Conservation (phyloP, 1,140 invertebrate species). For the Euwallacea fornicatus region DNA sequence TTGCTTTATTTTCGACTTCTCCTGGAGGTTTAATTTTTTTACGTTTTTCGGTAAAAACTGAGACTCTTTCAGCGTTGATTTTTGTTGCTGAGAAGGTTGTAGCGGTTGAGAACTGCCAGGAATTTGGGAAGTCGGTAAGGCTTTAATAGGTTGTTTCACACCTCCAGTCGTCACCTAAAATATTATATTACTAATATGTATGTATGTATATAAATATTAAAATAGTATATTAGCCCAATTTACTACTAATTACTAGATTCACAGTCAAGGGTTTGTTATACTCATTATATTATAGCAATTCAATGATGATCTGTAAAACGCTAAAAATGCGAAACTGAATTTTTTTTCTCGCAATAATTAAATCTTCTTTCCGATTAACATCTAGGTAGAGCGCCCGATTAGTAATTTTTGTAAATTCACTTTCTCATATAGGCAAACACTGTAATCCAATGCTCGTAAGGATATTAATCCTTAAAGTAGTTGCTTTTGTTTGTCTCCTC, state of each 20-base stretch:
- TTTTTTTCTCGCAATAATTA: no score
- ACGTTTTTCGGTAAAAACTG: neutral
- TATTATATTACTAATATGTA: neutral
- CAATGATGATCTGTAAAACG: no score
- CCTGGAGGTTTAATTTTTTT: neutral
- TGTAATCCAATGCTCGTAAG: no score
- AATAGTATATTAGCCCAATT: neutral
- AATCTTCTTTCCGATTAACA: no score
- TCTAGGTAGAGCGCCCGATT: no score
- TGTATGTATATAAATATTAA: neutral
- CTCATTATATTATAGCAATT: no score
- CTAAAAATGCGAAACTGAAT: no score
- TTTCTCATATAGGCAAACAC: no score
- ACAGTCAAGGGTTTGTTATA: no score
- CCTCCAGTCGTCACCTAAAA: slow-evolving; percentile 26
- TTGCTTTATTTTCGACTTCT: slow-evolving; percentile 29
- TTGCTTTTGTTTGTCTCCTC: no score
- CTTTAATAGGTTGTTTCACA: slow-evolving; percentile 27
- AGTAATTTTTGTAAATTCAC: no score
- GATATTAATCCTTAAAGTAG: no score
- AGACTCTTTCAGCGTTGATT: slow-evolving; percentile 8
- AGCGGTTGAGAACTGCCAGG: slow-evolving; percentile 1
- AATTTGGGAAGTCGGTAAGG: neutral
- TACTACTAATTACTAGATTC: slow-evolving; percentile 1
- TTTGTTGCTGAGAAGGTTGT: neutral